A percentile compares a stretch with the other conserved stretches of the same genome.
Conservation (phyloP, 2,797 vertebrate genomes). For the Intellagama lesueurii region DNA sequence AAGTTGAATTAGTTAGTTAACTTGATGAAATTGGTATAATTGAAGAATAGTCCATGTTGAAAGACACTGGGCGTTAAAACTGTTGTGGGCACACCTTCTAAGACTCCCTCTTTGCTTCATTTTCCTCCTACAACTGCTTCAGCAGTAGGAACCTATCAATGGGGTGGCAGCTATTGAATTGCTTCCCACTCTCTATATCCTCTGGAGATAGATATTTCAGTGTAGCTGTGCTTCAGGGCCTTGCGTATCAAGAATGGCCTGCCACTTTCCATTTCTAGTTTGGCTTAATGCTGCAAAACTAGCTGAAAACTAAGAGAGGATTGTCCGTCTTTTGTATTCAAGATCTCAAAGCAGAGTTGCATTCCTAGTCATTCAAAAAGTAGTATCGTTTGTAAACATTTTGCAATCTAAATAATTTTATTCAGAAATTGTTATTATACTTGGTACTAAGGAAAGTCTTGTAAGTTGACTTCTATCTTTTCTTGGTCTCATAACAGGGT, state of each 20-base stretch:
- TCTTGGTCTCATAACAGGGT: not conserved
- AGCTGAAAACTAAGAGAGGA: not conserved
- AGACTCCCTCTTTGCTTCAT: not conserved
- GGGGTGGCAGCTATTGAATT: not conserved
- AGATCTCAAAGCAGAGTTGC: not conserved
- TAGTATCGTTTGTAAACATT: slow-evolving; percentile 43
- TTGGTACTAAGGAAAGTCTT: not conserved
- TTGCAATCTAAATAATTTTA: slow-evolving; percentile 40
- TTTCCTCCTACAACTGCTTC: not conserved
- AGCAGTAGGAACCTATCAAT: no score
- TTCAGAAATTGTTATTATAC: not conserved
- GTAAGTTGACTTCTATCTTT: not conserved
- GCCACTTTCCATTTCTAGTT: not conserved
- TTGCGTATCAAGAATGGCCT: not conserved
- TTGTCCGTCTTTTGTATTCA: not conserved
- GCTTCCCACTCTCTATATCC: not conserved
- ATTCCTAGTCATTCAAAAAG: not conserved
- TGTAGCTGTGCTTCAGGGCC: not conserved
- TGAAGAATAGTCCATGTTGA: not conserved
- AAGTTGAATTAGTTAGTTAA: not conserved
- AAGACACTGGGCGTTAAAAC: not conserved
- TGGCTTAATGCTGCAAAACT: not conserved
- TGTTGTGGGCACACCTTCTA: not conserved
- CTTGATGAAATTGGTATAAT: not conserved
- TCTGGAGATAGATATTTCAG: not conserved